A percentile compares a stretch with the other conserved stretches of the same genome.
These are phyloP conservation scores for Podabrus alpinus DNA, from an alignment of 2,888 invertebrate species.

Conservation along the genomic window DNA sequence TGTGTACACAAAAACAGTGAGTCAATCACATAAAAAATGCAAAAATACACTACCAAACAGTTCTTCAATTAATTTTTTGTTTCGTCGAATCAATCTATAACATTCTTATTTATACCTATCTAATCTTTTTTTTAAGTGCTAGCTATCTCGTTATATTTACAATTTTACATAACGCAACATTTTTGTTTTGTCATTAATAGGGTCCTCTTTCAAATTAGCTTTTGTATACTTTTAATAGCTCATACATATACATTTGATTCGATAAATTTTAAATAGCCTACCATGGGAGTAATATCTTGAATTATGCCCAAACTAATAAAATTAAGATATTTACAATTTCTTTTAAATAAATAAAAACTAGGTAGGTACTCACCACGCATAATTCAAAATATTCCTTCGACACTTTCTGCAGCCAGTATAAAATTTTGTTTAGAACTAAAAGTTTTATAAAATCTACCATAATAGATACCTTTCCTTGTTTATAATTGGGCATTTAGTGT, in stretches of 20 bases:
- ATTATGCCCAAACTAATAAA: background rate
- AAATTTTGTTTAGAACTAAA: conserved; percentile 19
- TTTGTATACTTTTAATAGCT: conserved; percentile 15
- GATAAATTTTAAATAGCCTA: background rate
- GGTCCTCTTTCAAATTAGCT: conserved; percentile 19
- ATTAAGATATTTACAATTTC: background rate
- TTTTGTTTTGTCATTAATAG: conserved; percentile 15
- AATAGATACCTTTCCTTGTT: conserved; percentile 13
- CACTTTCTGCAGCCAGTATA: conserved; percentile 22
- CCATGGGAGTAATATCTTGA: background rate
- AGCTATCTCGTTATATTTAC: conserved; percentile 28
- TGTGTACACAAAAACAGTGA: conserved; percentile 32
- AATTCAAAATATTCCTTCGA: conserved; percentile 1
- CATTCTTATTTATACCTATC: conserved; percentile 27
- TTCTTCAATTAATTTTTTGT: conserved; percentile 17
- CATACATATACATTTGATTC: background rate
- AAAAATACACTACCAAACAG: conserved; percentile 32
- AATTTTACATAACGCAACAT: conserved; percentile 21
- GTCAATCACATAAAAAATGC: conserved; percentile 30
- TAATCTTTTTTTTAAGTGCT: conserved; percentile 28
- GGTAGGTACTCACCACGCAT: background rate
- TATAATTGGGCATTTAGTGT: conserved; percentile 16
- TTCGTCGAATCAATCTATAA: conserved; percentile 29
- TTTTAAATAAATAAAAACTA: background rate
- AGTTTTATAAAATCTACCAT: background rate